Evolutionary conservation across 2,888 invertebrate genomes (phyloP).

Genomic region (Pseudoips prasinana): DNA sequence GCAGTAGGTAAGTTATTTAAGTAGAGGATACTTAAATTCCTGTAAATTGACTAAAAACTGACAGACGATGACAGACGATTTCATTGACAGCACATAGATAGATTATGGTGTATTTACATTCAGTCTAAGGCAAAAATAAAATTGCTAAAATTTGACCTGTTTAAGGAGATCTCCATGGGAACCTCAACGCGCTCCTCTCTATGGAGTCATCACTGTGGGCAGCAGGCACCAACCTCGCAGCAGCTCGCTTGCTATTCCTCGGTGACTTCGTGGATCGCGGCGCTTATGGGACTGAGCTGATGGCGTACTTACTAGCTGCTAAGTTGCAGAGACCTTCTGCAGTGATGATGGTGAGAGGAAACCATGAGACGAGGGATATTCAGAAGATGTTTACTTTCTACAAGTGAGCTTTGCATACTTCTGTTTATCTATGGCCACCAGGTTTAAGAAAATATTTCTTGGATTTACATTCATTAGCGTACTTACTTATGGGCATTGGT

Average conservation of each 20-base stretch:
- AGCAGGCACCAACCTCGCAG: slow-evolving; percentile 83
- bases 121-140: too few species aligned
- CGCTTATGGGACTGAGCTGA: slow-evolving; percentile 84
- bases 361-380: slow-evolving; percentile 88
- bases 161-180: slow-evolving; percentile 89
- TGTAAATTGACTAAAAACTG: too few species aligned
- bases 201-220: slow-evolving; percentile 88
- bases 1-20: too few species aligned
- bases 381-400: slow-evolving; percentile 89
- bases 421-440: too few species aligned
- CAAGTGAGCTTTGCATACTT: slow-evolving; percentile 63
- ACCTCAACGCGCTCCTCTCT: slow-evolving; percentile 84
- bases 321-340: slow-evolving; percentile 85
- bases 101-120: too few species aligned
- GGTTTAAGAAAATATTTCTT: too few species aligned
- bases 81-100: too few species aligned
- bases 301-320: slow-evolving; percentile 86
- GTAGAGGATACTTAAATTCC: too few species aligned
- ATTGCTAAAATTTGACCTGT: too few species aligned
- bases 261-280: slow-evolving; percentile 91
- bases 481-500: too few species aligned
- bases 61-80: too few species aligned
- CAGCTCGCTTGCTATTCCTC: slow-evolving; percentile 85
- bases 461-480: too few species aligned
- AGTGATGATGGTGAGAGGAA: slow-evolving; percentile 85